Percentiles rank a stretch among this genome's conserved stretches.
These are phyloP conservation scores for Caenorhabditis remanei DNA, from an alignment of 1,140 invertebrate genomes.

Conservation along the genomic window DNA sequence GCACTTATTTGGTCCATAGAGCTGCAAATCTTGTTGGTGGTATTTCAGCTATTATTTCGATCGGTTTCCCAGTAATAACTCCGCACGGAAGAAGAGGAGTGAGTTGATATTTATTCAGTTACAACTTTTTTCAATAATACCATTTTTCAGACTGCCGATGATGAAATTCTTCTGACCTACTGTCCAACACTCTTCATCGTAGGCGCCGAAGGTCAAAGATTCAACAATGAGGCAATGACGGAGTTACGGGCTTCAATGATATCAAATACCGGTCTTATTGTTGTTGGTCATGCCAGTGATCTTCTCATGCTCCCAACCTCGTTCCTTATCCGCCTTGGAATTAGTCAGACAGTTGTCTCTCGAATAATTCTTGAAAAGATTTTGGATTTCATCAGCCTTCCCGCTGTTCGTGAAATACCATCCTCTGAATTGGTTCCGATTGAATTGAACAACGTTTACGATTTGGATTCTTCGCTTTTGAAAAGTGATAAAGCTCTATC, in stretches of 20 bases:
- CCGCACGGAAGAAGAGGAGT: constrained; percentile 52
- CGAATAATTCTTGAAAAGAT: constrained; percentile 28
- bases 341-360: constrained; percentile 28
- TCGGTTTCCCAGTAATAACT: constrained; percentile 57
- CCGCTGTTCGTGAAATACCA: background rate
- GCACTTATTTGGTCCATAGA: constrained; percentile 21
- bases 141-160: constrained; percentile 60
- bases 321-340: constrained; percentile 13
- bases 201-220: constrained; percentile 36
- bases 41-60: constrained; percentile 61
- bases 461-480: constrained; percentile 22
- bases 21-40: constrained; percentile 39
- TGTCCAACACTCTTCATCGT: constrained; percentile 62
- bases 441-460: constrained; percentile 35
- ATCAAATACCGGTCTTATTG: background rate
- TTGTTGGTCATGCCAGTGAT: constrained; percentile 31
- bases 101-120: background rate
- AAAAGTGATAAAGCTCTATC: constrained; percentile 22
- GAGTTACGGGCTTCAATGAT: constrained; percentile 39
- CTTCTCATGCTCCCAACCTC: background rate
- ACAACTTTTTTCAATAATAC: background rate
- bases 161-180: constrained; percentile 64
- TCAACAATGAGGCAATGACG: constrained; percentile 16
- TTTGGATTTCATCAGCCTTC: constrained; percentile 7
- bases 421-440: background rate